phyloP scores from a whole-genome alignment of 2,888 invertebrate species.

The Orthosia gracilis region DNA sequence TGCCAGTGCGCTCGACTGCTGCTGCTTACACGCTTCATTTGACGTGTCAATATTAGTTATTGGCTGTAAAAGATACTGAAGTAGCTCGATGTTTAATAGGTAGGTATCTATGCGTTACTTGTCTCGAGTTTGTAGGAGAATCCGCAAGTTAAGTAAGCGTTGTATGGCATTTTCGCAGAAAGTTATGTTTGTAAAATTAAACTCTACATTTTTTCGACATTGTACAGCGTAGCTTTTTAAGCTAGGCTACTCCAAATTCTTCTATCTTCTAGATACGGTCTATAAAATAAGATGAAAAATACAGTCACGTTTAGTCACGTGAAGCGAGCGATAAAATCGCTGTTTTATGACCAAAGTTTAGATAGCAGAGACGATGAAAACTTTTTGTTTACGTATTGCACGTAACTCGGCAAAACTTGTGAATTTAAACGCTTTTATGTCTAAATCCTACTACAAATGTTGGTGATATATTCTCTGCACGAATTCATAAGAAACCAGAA shows the following conservation, averaged over 20 bases:
- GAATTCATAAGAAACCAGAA: constrained; percentile 30
- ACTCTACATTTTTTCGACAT: neutral
- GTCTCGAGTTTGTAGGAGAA: neutral
- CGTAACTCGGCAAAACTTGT: constrained; percentile 62
- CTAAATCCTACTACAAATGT: constrained; percentile 46
- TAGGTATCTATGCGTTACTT: too few relatives aligned
- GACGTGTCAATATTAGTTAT: constrained; percentile 59
- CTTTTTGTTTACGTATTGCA: constrained; percentile 65
- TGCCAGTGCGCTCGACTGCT: constrained; percentile 37
- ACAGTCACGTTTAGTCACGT: constrained; percentile 68
- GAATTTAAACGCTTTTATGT: constrained; percentile 53
- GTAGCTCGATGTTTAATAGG: neutral
- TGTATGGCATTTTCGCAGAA: too few relatives aligned
- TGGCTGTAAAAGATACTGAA: constrained; percentile 35
- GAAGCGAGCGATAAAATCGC: constrained; percentile 67
- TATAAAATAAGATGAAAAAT: constrained; percentile 67
- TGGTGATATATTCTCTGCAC: constrained; percentile 41
- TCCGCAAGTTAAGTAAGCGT: neutral
- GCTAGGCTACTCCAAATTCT: neutral
- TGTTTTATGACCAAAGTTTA: constrained; percentile 72
- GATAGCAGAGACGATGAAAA: constrained; percentile 60
- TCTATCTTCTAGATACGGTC: constrained; percentile 28
- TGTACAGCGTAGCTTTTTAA: neutral
- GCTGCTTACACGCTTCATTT: constrained; percentile 55
- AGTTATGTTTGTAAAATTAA: too few relatives aligned